Percentiles rank a stretch among this genome's conserved stretches.
Evolutionary conservation across 2,888 invertebrate species (phyloP).

Genomic region (Macropis europaea): DNA sequence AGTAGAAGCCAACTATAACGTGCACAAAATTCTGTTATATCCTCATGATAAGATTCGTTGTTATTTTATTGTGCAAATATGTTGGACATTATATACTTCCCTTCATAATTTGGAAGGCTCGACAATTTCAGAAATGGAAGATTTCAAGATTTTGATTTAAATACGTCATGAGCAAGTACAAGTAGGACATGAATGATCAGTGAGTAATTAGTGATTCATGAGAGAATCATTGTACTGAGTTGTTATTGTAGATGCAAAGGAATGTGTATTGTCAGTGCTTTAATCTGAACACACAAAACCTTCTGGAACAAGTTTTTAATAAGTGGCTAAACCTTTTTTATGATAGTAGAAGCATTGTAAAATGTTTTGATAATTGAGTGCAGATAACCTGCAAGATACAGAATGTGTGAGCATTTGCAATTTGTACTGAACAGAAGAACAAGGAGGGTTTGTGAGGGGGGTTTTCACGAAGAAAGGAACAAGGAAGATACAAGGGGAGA

Average conservation of each 20-base stretch:
- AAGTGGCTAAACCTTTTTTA: conserved; percentile 43
- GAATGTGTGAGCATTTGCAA: conserved; percentile 21
- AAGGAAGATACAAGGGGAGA: neutral
- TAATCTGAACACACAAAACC: conserved; percentile 39
- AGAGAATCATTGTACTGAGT: conserved; percentile 17
- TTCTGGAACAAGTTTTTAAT: conserved; percentile 40
- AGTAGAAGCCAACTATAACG: conserved; percentile 28
- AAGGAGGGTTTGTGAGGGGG: too few relatives aligned
- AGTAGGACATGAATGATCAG: too few relatives aligned
- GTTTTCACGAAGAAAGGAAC: conserved; percentile 4
- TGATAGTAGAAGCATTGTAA: conserved; percentile 30
- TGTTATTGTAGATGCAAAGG: conserved; percentile 27
- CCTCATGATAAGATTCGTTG: conserved; percentile 2
- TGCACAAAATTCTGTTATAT: conserved; percentile 32
- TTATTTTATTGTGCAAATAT: conserved; percentile 5
- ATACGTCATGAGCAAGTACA: neutral
- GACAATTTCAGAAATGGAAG: neutral
- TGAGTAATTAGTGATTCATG: conserved; percentile 30
- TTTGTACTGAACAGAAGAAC: conserved; percentile 8
- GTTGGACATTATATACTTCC: neutral
- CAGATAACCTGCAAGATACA: conserved; percentile 31
- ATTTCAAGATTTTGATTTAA: too few relatives aligned
- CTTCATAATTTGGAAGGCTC: neutral
- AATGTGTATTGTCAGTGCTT: conserved; percentile 54
- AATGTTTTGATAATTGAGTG: conserved; percentile 35